phyloP scores from a whole-genome alignment of 2,888 invertebrate species.

The Hofmannophila pseudospretella region DNA sequence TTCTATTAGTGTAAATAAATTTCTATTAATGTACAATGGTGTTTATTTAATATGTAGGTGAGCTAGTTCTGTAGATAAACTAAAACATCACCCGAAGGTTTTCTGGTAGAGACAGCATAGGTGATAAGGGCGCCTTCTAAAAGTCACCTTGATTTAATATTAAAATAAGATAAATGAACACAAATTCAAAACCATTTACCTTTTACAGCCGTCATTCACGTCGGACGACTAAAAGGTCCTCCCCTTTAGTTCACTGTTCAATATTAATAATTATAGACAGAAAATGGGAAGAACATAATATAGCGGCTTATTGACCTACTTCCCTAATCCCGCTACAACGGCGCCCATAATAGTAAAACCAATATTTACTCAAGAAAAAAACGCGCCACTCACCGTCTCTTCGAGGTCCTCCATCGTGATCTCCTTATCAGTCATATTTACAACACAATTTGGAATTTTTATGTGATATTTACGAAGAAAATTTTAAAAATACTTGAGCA shows the following conservation, averaged over 20 bases:
- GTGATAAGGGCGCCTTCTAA: no score
- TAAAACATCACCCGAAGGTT: no score
- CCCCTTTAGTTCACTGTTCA: constrained; percentile 5
- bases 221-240: background rate
- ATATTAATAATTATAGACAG: constrained; percentile 24
- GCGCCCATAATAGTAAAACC: constrained; percentile 8
- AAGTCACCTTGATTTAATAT: no score
- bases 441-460: constrained; percentile 28
- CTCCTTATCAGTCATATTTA: constrained; percentile 60
- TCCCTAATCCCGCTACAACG: constrained; percentile 22
- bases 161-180: no score
- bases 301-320: constrained; percentile 57
- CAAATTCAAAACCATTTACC: no score
- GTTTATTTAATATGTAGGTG: no score
- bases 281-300: no score
- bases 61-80: no score
- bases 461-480: constrained; percentile 29
- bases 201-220: no score
- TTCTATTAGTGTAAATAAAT: no score
- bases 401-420: constrained; percentile 64
- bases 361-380: constrained; percentile 10
- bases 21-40: no score
- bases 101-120: no score
- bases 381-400: constrained; percentile 50
- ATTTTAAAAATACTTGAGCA: constrained; percentile 24